phyloP scores from a whole-genome alignment of 2,888 invertebrate species.

The Caenorhabditis sp. region DNA sequence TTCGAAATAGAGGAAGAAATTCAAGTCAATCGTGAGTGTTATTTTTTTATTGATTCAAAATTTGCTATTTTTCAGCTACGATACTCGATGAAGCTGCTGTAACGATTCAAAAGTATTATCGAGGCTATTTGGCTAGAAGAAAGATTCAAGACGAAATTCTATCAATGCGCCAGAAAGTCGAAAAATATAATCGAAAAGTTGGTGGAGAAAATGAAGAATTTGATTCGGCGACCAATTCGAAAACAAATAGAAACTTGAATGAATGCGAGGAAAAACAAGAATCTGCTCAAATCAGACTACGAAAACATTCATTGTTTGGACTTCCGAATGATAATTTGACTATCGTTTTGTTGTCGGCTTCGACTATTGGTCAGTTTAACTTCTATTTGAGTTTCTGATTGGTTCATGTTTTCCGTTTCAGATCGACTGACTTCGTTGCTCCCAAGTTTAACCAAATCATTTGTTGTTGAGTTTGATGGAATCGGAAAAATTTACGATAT shows the following conservation, averaged over 20 bases:
- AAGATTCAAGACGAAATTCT: neutral
- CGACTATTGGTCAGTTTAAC: neutral
- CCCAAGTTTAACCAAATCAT: neutral
- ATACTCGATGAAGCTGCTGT: neutral
- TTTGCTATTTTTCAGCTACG: too few relatives aligned
- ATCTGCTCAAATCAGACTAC: neutral
- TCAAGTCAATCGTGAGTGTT: neutral
- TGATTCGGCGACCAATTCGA: neutral
- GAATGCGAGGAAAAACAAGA: neutral
- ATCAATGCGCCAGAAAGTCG: neutral
- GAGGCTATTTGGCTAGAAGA: neutral
- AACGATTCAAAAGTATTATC: neutral
- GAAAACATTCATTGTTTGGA: neutral
- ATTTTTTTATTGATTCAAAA: too few relatives aligned
- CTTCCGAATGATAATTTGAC: neutral
- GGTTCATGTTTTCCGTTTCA: too few relatives aligned
- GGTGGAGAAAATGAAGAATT: neutral
- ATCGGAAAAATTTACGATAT: neutral
- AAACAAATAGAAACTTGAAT: neutral
- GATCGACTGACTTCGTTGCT: neutral
- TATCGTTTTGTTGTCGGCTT: neutral
- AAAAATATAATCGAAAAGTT: neutral
- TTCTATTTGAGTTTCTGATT: too few relatives aligned
- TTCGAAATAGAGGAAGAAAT: neutral
- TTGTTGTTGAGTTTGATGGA: neutral